Evolutionary conservation across 2,113 vertebrate genomes (phyloP), one percentile per base, ranked within the genome.

Genomic region (Gobius niger): DNA sequence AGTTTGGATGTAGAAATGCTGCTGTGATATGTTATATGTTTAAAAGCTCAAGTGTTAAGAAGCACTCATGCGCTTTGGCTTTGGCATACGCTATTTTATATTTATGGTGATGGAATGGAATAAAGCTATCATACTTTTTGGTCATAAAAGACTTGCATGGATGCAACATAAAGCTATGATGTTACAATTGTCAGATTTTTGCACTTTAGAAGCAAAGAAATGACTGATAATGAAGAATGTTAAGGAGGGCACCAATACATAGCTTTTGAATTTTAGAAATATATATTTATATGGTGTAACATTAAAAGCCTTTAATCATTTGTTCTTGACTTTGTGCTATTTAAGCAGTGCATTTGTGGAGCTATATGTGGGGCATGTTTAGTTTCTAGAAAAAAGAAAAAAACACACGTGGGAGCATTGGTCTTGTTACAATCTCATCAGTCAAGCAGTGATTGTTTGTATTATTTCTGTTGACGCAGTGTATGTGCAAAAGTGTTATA

Each of bases 141-240:
- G 9, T 18, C 40, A 15, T 8, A n/a, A 46, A 47, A 63, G 42
- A 13, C 41, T 6, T 7, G 13, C 18, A 12, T 47, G 42, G 47
- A 63, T 63, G 57, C 15, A 63, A 19, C 47, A 16, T 19, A 11
- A 63, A 63, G 57, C 42, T 60, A 60, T 60, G 57, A 44, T 7
- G 57, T 44, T n/a, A n/a, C 11, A 14, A 13, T 40, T 57, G 54
- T 57, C 54, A 8, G 54, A 57, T 62, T 42, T 62, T 44, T 62
- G 42, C 59, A 62, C 40, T n/a, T n/a, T 4, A 15, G 5, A 7
- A 13, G 59, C 41, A 44, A 18, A 62, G 34, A 62, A 44, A 62
- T 16, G 59, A 51, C 57, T 64, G 42, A 50, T 18, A 54, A 66
- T 44, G 42, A 60, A 65, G 10, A 52, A 47, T 65, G 63, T 50